Evolutionary conservation across 2,113 vertebrate genomes (phyloP), one percentile per base, ranked within the genome.

Genomic region (Stegastes partitus): DNA sequence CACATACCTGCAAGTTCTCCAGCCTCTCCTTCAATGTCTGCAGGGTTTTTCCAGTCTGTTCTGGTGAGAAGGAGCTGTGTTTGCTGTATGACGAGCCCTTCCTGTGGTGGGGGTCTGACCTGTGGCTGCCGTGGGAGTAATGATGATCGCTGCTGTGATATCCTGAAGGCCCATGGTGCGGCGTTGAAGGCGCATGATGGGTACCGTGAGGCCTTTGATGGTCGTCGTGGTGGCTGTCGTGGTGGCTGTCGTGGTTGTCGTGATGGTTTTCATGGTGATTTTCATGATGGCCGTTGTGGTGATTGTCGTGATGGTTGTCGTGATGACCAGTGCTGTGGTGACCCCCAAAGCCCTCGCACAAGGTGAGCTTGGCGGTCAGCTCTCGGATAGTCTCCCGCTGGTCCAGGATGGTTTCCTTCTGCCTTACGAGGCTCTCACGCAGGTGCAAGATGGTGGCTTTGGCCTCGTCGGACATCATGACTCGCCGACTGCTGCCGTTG

Each of bases 371-470:
- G 72, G 95, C 93, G 0, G 94, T 96, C 57, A 96, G 85, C 81
- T 96, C 95, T 64, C 94, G 83, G 74, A 96, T 95, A 44, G 95
- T 96, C 81, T 96, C 95, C 19, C 95, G 85, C 77, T 96, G 96
- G 71, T 96, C 95, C 57, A 96, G 82, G 45, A 96, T 96, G 67
- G 94, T 95, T 86, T 96, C 96, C 80, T 95, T 96, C 77, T 96
- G 96, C 72, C 93, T 91, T 61, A 96, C 95, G 8, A 96, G 92
- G 54, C 94, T 95, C 83, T 96, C 95, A 0, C 95, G 93, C 50
- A 96, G 87, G 54, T 96, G 94, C 68, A 96, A 37, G 82, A 96
- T 96, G 9, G 95, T 96, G 69, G 94, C 88, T 87, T 96, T 95
- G 74, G 94, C 95, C 64, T 96, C 96, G 42, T 96, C 95, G 0